Evolutionary conservation across 1,140 invertebrate species (phyloP).

Genomic region (Drosophila kohkoa): DNA sequence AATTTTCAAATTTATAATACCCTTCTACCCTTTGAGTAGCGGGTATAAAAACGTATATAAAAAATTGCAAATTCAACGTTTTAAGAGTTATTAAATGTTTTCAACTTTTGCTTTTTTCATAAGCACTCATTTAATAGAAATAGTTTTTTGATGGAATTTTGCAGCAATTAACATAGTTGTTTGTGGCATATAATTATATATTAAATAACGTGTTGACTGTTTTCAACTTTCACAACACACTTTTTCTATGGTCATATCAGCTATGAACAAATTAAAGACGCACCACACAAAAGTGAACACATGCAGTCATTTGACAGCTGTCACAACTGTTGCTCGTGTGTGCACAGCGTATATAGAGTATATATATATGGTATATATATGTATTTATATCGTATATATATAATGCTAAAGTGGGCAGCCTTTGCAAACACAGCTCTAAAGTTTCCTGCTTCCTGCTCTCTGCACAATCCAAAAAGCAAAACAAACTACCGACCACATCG

Average conservation of each 20-base stretch:
- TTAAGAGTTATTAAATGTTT: too few species aligned
- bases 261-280: background rate
- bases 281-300: background rate
- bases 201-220: too few species aligned
- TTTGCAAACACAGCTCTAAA: conserved; percentile 32
- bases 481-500: conserved; percentile 41
- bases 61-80: too few species aligned
- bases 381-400: conserved; percentile 3
- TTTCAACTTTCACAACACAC: too few species aligned
- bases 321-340: conserved; percentile 45
- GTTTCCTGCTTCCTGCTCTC: conserved; percentile 27
- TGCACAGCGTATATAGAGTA: background rate
- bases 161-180: too few species aligned
- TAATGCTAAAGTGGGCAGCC: conserved; percentile 5
- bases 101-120: too few species aligned
- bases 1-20: too few species aligned
- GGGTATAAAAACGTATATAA: too few species aligned
- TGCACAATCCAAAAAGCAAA: conserved; percentile 6
- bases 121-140: too few species aligned
- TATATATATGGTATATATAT: background rate
- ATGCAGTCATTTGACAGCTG: conserved; percentile 27
- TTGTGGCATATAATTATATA: too few species aligned
- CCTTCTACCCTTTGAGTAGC: too few species aligned
- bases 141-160: too few species aligned
- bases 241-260: background rate